Conservation (phyloP, 2,113 vertebrate species). For the Phylloscopus trochilus region DNA sequence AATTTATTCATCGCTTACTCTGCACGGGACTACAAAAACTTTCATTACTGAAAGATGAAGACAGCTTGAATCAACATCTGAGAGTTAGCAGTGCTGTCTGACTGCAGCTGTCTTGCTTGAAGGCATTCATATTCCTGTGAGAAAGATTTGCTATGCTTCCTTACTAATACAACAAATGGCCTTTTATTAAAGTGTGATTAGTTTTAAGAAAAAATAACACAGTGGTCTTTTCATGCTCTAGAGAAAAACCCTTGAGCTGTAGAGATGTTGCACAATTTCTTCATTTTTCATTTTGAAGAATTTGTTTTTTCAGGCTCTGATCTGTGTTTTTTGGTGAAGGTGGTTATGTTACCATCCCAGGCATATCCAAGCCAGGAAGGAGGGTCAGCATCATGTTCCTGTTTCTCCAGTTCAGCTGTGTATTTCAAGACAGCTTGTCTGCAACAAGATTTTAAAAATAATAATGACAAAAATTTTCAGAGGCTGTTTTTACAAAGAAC, state of each 20-base stretch:
- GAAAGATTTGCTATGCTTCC: not conserved
- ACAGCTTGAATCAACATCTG: not conserved
- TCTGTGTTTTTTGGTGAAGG: not conserved
- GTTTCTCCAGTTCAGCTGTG: constrained; percentile 53
- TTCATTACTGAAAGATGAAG: not conserved
- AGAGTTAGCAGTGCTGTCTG: not conserved
- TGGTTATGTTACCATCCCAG: not conserved
- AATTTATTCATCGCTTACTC: not conserved
- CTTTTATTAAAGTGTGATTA: constrained; percentile 26
- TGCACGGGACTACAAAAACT: not conserved
- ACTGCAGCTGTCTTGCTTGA: not conserved
- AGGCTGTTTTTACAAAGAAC: not conserved
- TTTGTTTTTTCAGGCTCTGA: not conserved
- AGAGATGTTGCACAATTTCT: not conserved
- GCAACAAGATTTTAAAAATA: not conserved
- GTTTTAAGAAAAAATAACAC: not conserved
- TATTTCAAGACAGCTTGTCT: constrained; percentile 77
- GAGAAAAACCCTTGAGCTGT: not conserved
- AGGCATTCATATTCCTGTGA: not conserved
- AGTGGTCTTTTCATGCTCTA: not conserved
- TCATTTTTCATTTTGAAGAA: not conserved
- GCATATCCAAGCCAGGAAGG: constrained; percentile 69
- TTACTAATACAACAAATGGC: not conserved
- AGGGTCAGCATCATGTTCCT: constrained; percentile 71
- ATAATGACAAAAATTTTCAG: not conserved